Base-by-base conservation (phyloP, 2,113 vertebrate genomes). In the Pyxicephalus adspersus region DNA sequence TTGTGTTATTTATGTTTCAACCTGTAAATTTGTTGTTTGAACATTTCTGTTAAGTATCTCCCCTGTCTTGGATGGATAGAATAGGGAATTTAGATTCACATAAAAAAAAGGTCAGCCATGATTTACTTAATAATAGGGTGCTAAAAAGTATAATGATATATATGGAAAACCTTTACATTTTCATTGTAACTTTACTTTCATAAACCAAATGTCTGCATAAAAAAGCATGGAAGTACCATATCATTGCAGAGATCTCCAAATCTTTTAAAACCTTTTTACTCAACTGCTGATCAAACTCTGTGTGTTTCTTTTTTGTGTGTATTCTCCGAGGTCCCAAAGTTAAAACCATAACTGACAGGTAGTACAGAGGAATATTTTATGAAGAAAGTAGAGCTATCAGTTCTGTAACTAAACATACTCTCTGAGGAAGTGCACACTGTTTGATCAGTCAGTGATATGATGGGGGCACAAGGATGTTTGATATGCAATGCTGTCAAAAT, bases 381-480 rank as follows among this genome's bases (percentile, higher is more conserved):
- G 60, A 52, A 52, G 25, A 77, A 18, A 50, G 22, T 23, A 64
- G 64, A 5, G 19, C 75, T 31, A 65, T 77, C 75, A 77, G 31
- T 65, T 45, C 23, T 65, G 75, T 64, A 64, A 64, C 20, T 29
- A 64, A 60, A 52, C 23, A 50, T 34, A 19, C 57, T 75, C 22
- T 52, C 22, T 28, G 2, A 26, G 5, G 57, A 11, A 26, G 73
- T 57, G 45, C 45, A 79, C 26, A 61, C 31, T 60, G 54, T 79
- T 50, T 71, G 57, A 60, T 72, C 57, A 57, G 31, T 63, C 55
- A 52, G 55, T 13, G 55, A 55, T 28, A 52, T 25, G 19, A 19
- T 15, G 20, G 28, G 34, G 23, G 45, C 7, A 8, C 25, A n/a
- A 63, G n/a, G n/a, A 57, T 76, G 15, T 34, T 50, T 9, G 5